phyloP scores from a whole-genome alignment of 2,113 vertebrate species.

The Strix uralensis region DNA sequence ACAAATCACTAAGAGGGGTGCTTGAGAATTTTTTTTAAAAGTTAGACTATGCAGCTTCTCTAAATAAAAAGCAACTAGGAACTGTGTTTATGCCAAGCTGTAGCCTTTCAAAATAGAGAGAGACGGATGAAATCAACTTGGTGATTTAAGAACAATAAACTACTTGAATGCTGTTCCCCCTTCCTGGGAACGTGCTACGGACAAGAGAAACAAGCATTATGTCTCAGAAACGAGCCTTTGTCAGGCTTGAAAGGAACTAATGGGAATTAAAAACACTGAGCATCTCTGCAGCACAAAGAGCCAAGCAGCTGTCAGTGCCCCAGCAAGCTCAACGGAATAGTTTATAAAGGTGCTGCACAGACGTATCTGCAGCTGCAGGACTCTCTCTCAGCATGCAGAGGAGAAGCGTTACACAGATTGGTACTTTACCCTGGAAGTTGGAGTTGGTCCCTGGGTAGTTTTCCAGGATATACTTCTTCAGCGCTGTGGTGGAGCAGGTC shows the following conservation, averaged over 20 bases:
- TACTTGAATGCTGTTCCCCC: not conserved
- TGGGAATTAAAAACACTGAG: not conserved
- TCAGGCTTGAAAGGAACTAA: not conserved
- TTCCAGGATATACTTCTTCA: slow-evolving; percentile 91
- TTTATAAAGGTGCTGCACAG: not conserved
- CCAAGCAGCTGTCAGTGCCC: not conserved
- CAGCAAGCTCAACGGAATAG: not conserved
- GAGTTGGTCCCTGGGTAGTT: slow-evolving; percentile 89
- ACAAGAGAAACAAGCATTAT: not conserved
- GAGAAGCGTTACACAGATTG: not conserved
- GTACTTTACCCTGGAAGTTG: slow-evolving; percentile 83
- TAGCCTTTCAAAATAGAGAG: not conserved
- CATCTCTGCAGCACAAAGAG: not conserved
- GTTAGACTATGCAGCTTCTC: not conserved
- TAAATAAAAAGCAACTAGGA: not conserved
- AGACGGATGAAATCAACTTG: not conserved
- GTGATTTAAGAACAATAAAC: slow-evolving; percentile 3
- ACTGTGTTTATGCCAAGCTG: not conserved
- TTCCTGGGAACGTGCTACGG: not conserved
- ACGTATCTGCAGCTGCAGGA: not conserved
- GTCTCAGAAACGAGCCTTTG: slow-evolving; percentile 5
- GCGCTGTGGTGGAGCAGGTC: slow-evolving; percentile 92
- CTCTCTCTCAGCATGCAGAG: not conserved
- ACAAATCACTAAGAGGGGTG: not conserved
- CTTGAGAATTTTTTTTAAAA: rapidly evolving